A percentile compares a stretch with the other conserved stretches of the same genome.
These are phyloP conservation scores for Parapsyche elsis DNA, from an alignment of 1,140 invertebrate species.

Conservation along the genomic window DNA sequence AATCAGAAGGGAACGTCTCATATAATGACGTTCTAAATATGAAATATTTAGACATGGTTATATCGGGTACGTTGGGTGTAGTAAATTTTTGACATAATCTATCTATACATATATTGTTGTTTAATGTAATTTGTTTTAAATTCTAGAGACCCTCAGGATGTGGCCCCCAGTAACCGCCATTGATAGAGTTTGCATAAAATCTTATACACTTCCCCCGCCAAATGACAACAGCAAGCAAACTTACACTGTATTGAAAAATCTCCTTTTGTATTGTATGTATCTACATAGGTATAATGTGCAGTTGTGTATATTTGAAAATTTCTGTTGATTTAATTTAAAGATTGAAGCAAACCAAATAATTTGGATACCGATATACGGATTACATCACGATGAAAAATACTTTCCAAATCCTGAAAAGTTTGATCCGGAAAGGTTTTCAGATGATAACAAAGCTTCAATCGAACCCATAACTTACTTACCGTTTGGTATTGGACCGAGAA, in stretches of 20 bases:
- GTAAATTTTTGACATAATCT: neutral
- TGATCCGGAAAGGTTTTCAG: slow-evolving; percentile 66
- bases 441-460: slow-evolving; percentile 59
- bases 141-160: slow-evolving; percentile 67
- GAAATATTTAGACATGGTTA: slow-evolving; percentile 74
- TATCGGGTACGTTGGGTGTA: slow-evolving; percentile 60
- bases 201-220: slow-evolving; percentile 55
- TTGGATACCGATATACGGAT: slow-evolving; percentile 60
- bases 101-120: neutral
- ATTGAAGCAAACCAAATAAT: slow-evolving; percentile 51
- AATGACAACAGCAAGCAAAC: slow-evolving; percentile 32
- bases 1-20: slow-evolving; percentile 63
- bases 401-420: slow-evolving; percentile 66
- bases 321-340: slow-evolving; percentile 8
- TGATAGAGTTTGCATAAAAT: slow-evolving; percentile 64
- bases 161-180: slow-evolving; percentile 68
- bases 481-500: slow-evolving; percentile 67
- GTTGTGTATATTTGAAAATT: too few relatives aligned
- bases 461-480: slow-evolving; percentile 62
- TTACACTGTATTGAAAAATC: slow-evolving; percentile 15
- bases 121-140: neutral
- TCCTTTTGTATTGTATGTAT: too few relatives aligned
- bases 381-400: slow-evolving; percentile 64
- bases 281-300: too few relatives aligned
- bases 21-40: slow-evolving; percentile 69